Evolutionary conservation across 2,797 vertebrate genomes (phyloP), one percentile per base, ranked within the genome.

Genomic region (Melanotaenia parkinsoni): DNA sequence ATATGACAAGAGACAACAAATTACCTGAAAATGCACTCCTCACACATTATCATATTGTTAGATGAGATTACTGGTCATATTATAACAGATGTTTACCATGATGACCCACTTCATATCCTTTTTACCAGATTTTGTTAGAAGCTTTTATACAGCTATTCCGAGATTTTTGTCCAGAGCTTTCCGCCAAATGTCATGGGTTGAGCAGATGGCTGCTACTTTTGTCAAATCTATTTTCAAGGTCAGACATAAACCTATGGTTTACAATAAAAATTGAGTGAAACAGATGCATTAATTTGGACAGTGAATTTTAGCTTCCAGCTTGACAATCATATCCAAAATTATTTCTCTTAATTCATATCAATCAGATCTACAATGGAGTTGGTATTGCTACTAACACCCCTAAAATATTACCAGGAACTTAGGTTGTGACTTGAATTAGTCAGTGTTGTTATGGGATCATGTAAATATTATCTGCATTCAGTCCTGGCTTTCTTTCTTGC

Each of bases 111-210:
- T 54, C 51, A 67, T 20, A 30, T 58, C 20, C 43, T 28, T 45
- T 24, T 35, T 67, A 54, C 28, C 3, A 58, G n/a, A 30, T 67
- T 67, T 58, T 58, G 43, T 58, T 45, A 24, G 13, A 58, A 67
- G 47, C n/a, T 22, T 11, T 50, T 22, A 22, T 50, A 50, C 47
- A 22, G 47, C 22, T 47, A 67, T 18, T 45, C 28, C 8, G 38
- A 26, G 22, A 45, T 58, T 56, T 50, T 33, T 58, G 43, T 58
- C 11, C 12, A 10, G 65, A 33, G 28, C 38, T 0, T 12, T 26
- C 28, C 32, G 54, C 28, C 54, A 57, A 28, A 57, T 30, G 26
- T 57, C 26, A 20, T 12, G 22, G 54, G 38, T 67, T 58, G 37
- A 13, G 54, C 28, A 58, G 28, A 58, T 28, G n/a, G 38, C 16